These are phyloP conservation scores for Chionomys nivalis DNA, from an alignment of 2,113 vertebrate species.

Conservation along the genomic window DNA sequence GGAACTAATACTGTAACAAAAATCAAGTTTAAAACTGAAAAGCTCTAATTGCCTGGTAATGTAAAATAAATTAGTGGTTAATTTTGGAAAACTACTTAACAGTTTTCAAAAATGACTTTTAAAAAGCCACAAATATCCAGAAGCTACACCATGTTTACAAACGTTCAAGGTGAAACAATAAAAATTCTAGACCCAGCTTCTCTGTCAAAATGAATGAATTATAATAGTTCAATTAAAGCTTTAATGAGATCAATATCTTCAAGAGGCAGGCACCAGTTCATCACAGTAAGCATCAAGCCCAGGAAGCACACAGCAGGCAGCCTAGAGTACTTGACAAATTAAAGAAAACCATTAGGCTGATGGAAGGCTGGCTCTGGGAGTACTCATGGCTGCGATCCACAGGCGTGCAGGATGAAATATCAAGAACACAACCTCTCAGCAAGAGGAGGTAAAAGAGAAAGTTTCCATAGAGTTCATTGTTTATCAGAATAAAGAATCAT, in stretches of 20 bases:
- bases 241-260: slow-evolving; percentile 64
- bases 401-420: slow-evolving; percentile 34
- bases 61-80: slow-evolving; percentile 29
- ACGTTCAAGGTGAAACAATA: slow-evolving; percentile 36
- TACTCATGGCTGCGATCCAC: slow-evolving; percentile 36
- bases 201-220: slow-evolving; percentile 53
- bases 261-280: slow-evolving; percentile 53
- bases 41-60: slow-evolving; percentile 35
- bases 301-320: slow-evolving; percentile 5
- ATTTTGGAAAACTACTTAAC: neutral
- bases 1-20: slow-evolving; percentile 37
- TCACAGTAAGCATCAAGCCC: slow-evolving; percentile 60
- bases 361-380: slow-evolving; percentile 57
- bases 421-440: slow-evolving; percentile 22
- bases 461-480: neutral
- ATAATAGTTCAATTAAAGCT: slow-evolving; percentile 65
- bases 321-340: slow-evolving; percentile 64
- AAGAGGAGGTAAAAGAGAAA: neutral
- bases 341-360: slow-evolving; percentile 76
- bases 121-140: slow-evolving; percentile 6
- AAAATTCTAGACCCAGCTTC: slow-evolving; percentile 48
- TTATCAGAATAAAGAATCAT: slow-evolving; percentile 9
- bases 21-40: slow-evolving; percentile 60
- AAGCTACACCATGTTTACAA: slow-evolving; percentile 29
- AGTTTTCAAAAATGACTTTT: slow-evolving; percentile 36